Base-by-base conservation (phyloP, 35 echinoderm and acorn worm species). In the Stichopus chloronotus region DNA sequence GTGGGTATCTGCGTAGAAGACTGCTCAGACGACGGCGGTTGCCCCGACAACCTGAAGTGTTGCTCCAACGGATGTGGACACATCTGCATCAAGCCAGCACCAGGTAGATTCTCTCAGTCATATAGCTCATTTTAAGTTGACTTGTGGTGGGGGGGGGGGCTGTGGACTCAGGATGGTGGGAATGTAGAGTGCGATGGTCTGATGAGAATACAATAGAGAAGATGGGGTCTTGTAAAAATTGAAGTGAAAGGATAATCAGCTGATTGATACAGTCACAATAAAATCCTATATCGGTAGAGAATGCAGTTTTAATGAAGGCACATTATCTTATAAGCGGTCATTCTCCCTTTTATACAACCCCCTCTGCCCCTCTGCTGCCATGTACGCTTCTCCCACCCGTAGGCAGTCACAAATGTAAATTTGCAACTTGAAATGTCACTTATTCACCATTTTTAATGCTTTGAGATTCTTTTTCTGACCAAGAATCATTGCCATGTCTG, bases 11-110 rank as follows among this genome's bases (percentile, higher is more conserved):
- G 96, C 52, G 78, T 91, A 5, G 68, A 93, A 14, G 87, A 95
- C 17, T 97, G 96, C 78, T 57, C 57, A n/a, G 22, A 97, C 43
- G 96, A 97, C 59, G 78, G 78, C 6, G 83, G 91, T 57, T 97
- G 96, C 43, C 83, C 87, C 0, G 87, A 71, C 12, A 52, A 8
- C 14, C 55, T 58, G 81, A 97, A 95, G 79, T 97, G 96, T 72
- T 97, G 96, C 82, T 84, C 63, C 22, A 95, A 93, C 25, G 94
- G 96, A 0, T 97, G 96, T 81, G 96, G 96, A 25, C 91, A 80
- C 87, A 58, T 80, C 23, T 97, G 96, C 76, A 30, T 59, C 10
- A 55, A 81, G 25, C 91, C 96, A 22, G 25, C 30, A 13, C 79
- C 80, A 88, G 84, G 95, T 96, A 43, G 16, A 19, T 84, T 5